Evolutionary conservation across 2,888 invertebrate species (phyloP), one percentile per base, ranked within the genome.

Genomic region (Sarcophaga carnaria): DNA sequence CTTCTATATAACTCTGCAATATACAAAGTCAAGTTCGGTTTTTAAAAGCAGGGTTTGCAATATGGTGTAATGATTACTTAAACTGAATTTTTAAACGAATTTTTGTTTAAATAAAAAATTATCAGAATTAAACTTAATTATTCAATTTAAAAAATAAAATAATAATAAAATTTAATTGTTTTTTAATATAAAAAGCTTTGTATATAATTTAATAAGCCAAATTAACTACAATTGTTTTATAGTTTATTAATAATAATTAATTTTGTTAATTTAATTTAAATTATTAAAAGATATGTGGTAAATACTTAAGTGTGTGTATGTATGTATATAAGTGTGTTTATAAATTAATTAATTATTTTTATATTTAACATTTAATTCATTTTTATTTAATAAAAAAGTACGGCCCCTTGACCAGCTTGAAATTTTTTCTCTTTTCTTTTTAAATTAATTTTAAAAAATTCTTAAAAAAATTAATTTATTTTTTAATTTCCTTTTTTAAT

Each of bases 351-450:
- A 69, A 63, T 72, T 77, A 67, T 27, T 17, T 82, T 64, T 67
- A 60, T 67, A 45, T 54, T 66, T 75, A 64, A 66, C 45, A 78
- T 69, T 62, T 81, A 69, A 67, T 74, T 64, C 10, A 71, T 78
- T 69, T 37, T 47, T 6, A 25, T 80, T 72, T 59, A 63, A 54
- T 74, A 81, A 66, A 88, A 86, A 74, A 81, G 80, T 88, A 80
- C 88, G 88, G 88, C 88, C 88, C 88, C 88, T 74, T 76, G 85
- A 85, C 88, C 88, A 88, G 88, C 88, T 88, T 81, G 71, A 78
- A 85, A 76, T 60, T 27, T 79, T 6, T 80, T 78, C 66, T 63
- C 22, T 17, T 47, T 64, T 54, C 1, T 66, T 54, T 47, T 69
- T 27, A 25, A 76, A 11, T 54, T 2, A 63, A 20, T 4, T 77